These are phyloP conservation scores for Orussus abietinus DNA, from an alignment of 1,140 invertebrate genomes.

Conservation along the genomic window DNA sequence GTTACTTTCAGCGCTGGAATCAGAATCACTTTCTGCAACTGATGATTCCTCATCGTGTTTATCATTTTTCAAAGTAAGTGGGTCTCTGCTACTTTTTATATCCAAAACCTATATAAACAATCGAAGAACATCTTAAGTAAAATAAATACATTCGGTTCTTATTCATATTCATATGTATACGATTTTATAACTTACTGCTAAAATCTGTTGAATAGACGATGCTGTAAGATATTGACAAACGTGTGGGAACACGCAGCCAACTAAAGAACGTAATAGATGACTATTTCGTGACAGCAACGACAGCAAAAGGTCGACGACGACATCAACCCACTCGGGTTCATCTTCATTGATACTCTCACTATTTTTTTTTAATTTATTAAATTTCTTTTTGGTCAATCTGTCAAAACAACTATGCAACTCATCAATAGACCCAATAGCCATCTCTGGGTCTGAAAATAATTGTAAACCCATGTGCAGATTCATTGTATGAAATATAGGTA, in stretches of 20 bases:
- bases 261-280: slow-evolving; percentile 64
- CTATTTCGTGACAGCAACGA: slow-evolving; percentile 68
- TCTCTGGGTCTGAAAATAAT: slow-evolving; percentile 64
- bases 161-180: background rate
- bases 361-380: slow-evolving; percentile 39
- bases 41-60: too few species aligned
- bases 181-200: slow-evolving; percentile 54
- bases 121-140: slow-evolving; percentile 4
- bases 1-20: slow-evolving; percentile 41
- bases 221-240: slow-evolving; percentile 67
- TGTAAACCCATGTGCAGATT: slow-evolving; percentile 69
- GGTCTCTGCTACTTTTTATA: slow-evolving; percentile 61
- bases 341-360: slow-evolving; percentile 33
- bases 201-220: slow-evolving; percentile 66
- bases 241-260: slow-evolving; percentile 68
- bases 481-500: slow-evolving; percentile 61
- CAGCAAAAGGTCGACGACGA: slow-evolving; percentile 71
- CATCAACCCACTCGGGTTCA: slow-evolving; percentile 75
- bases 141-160: background rate
- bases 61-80: slow-evolving; percentile 41
- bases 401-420: slow-evolving; percentile 69
- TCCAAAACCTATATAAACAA: slow-evolving; percentile 55
- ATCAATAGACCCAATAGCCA: slow-evolving; percentile 62
- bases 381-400: slow-evolving; percentile 54
- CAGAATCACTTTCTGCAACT: slow-evolving; percentile 23